Evolutionary conservation across 2,888 invertebrate species (phyloP).

Genomic region (Opisthograptis luteolata): DNA sequence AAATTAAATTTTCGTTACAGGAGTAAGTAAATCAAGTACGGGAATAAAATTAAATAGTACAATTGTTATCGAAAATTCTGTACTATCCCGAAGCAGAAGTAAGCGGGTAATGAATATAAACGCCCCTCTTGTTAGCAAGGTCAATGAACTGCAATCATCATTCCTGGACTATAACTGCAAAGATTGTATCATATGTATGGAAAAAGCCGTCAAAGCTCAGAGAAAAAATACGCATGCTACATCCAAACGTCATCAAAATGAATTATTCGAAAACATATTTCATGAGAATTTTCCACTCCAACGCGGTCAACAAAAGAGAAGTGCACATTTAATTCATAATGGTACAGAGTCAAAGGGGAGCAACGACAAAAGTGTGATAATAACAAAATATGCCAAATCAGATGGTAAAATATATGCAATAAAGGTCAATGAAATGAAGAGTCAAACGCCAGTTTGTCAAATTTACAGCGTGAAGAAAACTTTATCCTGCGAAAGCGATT

Average conservation of each 20-base stretch:
- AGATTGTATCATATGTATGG: slow-evolving; percentile 59
- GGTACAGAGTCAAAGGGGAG: slow-evolving; percentile 4
- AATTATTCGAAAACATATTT: slow-evolving; percentile 46
- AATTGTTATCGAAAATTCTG: slow-evolving; percentile 39
- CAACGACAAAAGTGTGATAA: slow-evolving; percentile 45
- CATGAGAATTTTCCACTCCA: slow-evolving; percentile 18
- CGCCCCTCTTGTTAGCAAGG: slow-evolving; percentile 35
- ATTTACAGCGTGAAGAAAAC: slow-evolving; percentile 62
- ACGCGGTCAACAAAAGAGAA: slow-evolving; percentile 13
- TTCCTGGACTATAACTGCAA: slow-evolving; percentile 52
- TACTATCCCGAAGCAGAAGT: not conserved
- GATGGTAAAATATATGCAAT: slow-evolving; percentile 60
- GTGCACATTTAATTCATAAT: slow-evolving; percentile 10
- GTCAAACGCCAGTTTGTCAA: slow-evolving; percentile 45
- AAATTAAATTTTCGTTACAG: slow-evolving; percentile 15
- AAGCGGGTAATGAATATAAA: slow-evolving; percentile 39
- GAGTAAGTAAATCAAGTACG: slow-evolving; percentile 2
- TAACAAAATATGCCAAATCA: slow-evolving; percentile 58
- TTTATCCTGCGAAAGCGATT: slow-evolving; percentile 55
- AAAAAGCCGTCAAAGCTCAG: slow-evolving; percentile 52
- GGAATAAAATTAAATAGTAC: slow-evolving; percentile 20
- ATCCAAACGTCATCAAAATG: slow-evolving; percentile 32
- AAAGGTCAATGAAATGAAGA: slow-evolving; percentile 57
- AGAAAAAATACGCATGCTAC: slow-evolving; percentile 33
- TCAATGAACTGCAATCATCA: slow-evolving; percentile 46